Conservation (phyloP, 1,140 invertebrate genomes). For the Drosophila mayri region DNA sequence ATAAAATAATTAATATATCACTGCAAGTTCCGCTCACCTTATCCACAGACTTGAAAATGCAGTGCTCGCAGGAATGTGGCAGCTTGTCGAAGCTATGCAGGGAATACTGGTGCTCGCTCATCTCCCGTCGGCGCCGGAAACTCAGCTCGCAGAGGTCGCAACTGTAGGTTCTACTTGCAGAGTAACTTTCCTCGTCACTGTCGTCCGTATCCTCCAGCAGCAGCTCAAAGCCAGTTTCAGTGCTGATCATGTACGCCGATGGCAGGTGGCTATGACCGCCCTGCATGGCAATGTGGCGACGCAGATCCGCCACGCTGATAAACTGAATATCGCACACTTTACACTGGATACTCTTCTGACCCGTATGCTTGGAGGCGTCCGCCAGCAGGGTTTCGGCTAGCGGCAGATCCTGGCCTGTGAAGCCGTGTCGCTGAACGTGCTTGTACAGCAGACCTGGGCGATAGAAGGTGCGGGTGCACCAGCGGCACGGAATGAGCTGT, state of each 20-base stretch:
- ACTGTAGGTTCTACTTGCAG: conserved; percentile 25
- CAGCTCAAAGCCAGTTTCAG: conserved; percentile 67
- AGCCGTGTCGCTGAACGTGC: conserved; percentile 70
- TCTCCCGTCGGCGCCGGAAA: conserved; percentile 58
- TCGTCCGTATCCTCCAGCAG: conserved; percentile 74
- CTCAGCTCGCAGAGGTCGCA: conserved; percentile 61
- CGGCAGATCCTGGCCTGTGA: conserved; percentile 60
- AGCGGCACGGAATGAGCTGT: conserved; percentile 85
- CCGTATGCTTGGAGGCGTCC: conserved; percentile 60
- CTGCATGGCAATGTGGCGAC: conserved; percentile 51
- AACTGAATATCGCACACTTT: conserved; percentile 71
- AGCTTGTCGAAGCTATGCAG: conserved; percentile 69
- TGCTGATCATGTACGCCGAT: conserved; percentile 67
- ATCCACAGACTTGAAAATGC: conserved; percentile 65
- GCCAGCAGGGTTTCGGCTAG: conserved; percentile 68
- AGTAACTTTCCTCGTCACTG: conserved; percentile 55
- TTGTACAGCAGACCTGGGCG: conserved; percentile 84
- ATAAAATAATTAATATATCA: not conserved
- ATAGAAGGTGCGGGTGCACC: conserved; percentile 86
- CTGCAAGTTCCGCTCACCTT: conserved; percentile 23
- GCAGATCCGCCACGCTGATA: conserved; percentile 62
- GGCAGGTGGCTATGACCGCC: conserved; percentile 36
- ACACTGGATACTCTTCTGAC: conserved; percentile 65
- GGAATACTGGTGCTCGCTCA: conserved; percentile 70
- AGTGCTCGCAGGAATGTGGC: conserved; percentile 60